Conservation (phyloP, 1,140 invertebrate genomes). For the Dendrolimus punctatus region DNA sequence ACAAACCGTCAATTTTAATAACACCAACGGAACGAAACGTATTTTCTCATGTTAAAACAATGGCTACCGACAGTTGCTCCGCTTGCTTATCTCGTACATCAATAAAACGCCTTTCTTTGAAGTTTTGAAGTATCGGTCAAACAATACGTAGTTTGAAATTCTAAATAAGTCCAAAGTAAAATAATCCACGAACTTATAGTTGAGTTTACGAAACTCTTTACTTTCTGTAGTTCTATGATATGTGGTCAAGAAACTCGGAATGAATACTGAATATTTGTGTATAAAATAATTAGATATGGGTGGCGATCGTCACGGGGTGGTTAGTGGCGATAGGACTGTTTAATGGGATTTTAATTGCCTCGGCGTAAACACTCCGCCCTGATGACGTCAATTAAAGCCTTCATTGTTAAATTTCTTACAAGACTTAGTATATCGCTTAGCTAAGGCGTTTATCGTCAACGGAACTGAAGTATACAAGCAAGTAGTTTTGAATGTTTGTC, state of each 20-base stretch:
- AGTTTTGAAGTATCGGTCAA: conserved; percentile 19
- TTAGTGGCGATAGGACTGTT: conserved; percentile 23
- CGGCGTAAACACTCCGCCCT: conserved; percentile 37
- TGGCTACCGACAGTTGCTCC: conserved; percentile 50
- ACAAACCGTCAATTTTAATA: conserved; percentile 41
- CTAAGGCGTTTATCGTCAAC: too few species aligned
- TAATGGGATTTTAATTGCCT: conserved; percentile 51
- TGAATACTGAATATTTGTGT: conserved; percentile 25
- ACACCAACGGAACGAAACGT: conserved; percentile 30
- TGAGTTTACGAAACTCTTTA: too few species aligned
- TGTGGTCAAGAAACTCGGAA: conserved; percentile 13
- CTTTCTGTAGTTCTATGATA: conserved; percentile 9
- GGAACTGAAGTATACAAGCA: too few species aligned
- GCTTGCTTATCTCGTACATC: conserved; percentile 46
- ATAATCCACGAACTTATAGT: neutral
- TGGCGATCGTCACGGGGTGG: conserved; percentile 43
- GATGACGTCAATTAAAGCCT: conserved; percentile 3
- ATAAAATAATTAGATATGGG: conserved; percentile 37
- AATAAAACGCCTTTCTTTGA: conserved; percentile 53
- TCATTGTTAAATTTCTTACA: too few species aligned
- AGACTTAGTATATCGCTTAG: too few species aligned
- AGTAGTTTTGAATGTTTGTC: too few species aligned
- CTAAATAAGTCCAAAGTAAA: conserved; percentile 20
- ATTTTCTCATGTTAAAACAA: conserved; percentile 61
- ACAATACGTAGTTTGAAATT: conserved; percentile 47